These are phyloP conservation scores for Drosophila melanosoma DNA, from an alignment of 2,888 invertebrate species.

Conservation along the genomic window DNA sequence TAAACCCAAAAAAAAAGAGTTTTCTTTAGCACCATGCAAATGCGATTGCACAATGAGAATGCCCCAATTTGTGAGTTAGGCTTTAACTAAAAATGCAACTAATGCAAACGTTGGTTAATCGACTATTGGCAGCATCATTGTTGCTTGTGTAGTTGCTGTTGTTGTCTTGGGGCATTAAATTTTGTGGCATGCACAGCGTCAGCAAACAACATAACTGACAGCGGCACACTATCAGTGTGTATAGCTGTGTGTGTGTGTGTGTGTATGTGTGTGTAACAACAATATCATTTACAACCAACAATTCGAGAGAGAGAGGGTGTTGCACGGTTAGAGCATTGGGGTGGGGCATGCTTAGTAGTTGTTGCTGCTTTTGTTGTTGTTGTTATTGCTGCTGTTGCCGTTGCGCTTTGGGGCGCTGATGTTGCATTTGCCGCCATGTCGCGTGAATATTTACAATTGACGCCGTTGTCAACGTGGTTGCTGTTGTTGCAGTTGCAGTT, in stretches of 20 bases:
- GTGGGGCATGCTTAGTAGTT: neutral
- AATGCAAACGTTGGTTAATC: slow-evolving; percentile 41
- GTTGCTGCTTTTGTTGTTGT: neutral
- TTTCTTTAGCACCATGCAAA: neutral
- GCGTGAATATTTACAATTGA: slow-evolving; percentile 76
- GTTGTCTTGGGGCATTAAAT: slow-evolving; percentile 48
- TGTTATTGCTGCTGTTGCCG: slow-evolving; percentile 13
- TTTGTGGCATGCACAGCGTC: slow-evolving; percentile 53
- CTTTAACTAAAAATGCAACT: neutral
- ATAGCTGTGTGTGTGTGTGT: slow-evolving; percentile 14
- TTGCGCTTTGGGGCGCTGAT: slow-evolving; percentile 39
- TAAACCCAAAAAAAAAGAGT: neutral
- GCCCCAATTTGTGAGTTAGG: neutral
- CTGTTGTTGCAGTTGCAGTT: slow-evolving; percentile 32
- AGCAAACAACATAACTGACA: slow-evolving; percentile 16
- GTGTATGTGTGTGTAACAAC: slow-evolving; percentile 57
- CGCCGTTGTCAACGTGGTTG: slow-evolving; percentile 57
- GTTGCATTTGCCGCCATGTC: slow-evolving; percentile 72
- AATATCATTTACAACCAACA: slow-evolving; percentile 74
- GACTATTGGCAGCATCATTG: slow-evolving; percentile 50
- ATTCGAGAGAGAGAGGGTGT: slow-evolving; percentile 29
- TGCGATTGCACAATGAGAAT: slow-evolving; percentile 1
- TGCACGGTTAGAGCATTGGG: neutral
- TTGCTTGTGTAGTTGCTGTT: slow-evolving; percentile 32
- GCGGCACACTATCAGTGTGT: slow-evolving; percentile 9